phyloP scores from a whole-genome alignment of 2,113 vertebrate species.

The Channa maculata region DNA sequence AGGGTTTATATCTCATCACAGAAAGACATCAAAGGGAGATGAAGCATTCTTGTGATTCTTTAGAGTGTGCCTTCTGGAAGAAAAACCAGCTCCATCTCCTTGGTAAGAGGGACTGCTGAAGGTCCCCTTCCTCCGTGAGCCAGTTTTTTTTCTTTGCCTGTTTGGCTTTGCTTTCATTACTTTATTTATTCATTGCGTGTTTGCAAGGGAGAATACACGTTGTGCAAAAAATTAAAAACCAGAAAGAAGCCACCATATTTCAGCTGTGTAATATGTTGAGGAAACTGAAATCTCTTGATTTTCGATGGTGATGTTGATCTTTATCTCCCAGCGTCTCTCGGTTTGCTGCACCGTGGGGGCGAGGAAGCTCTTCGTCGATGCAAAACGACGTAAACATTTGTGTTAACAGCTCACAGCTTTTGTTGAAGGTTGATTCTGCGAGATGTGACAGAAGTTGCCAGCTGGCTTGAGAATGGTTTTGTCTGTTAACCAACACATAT shows the following conservation, averaged over 20 bases:
- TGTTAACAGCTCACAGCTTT: too few species aligned
- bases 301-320: neutral
- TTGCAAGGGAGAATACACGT: neutral
- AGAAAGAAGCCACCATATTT: neutral
- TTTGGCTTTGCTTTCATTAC: neutral
- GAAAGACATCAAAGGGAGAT: constrained; percentile 71
- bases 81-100: constrained; percentile 35
- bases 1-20: constrained; percentile 74
- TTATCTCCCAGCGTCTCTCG: neutral
- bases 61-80: constrained; percentile 41
- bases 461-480: too few species aligned
- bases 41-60: constrained; percentile 52
- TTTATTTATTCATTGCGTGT: constrained; percentile 2
- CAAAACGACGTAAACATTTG: neutral
- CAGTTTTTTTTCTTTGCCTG: neutral
- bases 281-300: neutral
- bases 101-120: constrained; percentile 36
- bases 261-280: neutral
- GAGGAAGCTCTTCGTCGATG: neutral
- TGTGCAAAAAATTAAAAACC: neutral
- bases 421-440: too few species aligned
- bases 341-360: neutral
- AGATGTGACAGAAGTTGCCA: too few species aligned
- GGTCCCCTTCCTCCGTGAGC: neutral
- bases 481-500: too few species aligned